Conservation (phyloP, 2,113 vertebrate species). For the Pteruthius melanotis region DNA sequence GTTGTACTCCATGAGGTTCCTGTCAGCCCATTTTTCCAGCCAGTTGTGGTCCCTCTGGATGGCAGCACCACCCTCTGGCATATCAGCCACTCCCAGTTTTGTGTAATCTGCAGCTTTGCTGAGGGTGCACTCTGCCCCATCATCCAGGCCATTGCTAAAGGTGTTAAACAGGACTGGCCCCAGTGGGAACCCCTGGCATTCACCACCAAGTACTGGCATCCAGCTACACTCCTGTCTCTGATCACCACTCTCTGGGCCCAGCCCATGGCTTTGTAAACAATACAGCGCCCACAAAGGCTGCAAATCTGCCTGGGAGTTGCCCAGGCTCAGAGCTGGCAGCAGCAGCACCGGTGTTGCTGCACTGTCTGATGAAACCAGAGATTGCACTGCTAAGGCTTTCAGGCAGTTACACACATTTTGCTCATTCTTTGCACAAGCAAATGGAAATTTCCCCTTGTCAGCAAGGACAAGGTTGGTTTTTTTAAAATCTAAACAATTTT, state of each 20-base stretch:
- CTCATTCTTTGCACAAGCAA: neutral
- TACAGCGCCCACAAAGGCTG: neutral
- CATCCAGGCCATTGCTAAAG: neutral
- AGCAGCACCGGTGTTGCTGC: neutral
- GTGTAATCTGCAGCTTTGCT: neutral
- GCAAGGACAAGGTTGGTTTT: neutral
- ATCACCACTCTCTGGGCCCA: neutral
- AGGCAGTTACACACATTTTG: neutral
- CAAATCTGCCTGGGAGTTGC: neutral
- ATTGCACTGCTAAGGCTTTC: neutral
- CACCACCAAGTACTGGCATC: neutral
- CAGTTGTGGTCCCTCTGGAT: neutral
- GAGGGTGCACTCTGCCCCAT: neutral
- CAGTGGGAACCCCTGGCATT: neutral
- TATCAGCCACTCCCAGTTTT: neutral
- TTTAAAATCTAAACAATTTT: neutral
- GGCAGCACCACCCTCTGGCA: neutral
- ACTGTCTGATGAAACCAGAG: neutral
- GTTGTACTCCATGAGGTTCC: neutral
- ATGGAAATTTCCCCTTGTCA: neutral
- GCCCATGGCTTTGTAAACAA: neutral
- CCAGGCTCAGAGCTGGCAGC: neutral
- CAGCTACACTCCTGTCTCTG: neutral
- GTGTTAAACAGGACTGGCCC: neutral
- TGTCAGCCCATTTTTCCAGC: neutral